Evolutionary conservation across 2,888 invertebrate species (phyloP), one percentile per base, ranked within the genome.

Genomic region (Tiliacea citrago): DNA sequence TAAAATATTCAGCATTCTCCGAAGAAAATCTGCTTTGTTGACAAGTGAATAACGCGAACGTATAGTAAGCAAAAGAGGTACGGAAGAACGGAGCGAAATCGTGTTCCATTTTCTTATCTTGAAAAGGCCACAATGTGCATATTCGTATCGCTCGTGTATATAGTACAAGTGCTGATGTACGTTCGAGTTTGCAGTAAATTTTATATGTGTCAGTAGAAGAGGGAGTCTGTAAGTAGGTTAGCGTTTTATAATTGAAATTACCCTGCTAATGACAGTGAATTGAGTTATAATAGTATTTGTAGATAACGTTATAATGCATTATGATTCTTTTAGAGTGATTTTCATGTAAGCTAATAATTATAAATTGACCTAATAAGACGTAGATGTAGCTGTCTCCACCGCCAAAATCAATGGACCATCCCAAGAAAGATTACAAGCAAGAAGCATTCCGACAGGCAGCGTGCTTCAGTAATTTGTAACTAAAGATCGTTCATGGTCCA

Each of bases 41-140:
- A 79, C 81, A 79, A 83, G 63, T 86, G 61, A 86, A 86, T 86
- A 86, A 86, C 72, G 75, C 51, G 65, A 63, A 73, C 67, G 75
- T 82, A 75, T 65, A 79, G 68, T 67, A 75, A 85, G 75, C 73
- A 68, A 82, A 80, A 85, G 77, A 76, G 75, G 77, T 79, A 77
- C 78, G 86, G 85, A 82, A 86, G 85, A 86, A 84, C 75, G 77
- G 77, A 83, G 80, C 75, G 67, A 86, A 86, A 85, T 82, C 85
- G 74, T 75, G 85, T 82, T 80, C 85, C 86, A 86, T 86, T 85
- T 86, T 85, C 86, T 86, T 86, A 86, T 86, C 86, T 84, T 77
- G 78, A 86, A 86, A 83, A 85, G 80, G 82, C 82, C 77, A 85
- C 86, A 85, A 77, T 86, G 79, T 80, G 80, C 73, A 85, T 86